Evolutionary conservation across 2,113 vertebrate genomes (phyloP), one percentile per base, ranked within the genome.

Genomic region (Neogale vison): DNA sequence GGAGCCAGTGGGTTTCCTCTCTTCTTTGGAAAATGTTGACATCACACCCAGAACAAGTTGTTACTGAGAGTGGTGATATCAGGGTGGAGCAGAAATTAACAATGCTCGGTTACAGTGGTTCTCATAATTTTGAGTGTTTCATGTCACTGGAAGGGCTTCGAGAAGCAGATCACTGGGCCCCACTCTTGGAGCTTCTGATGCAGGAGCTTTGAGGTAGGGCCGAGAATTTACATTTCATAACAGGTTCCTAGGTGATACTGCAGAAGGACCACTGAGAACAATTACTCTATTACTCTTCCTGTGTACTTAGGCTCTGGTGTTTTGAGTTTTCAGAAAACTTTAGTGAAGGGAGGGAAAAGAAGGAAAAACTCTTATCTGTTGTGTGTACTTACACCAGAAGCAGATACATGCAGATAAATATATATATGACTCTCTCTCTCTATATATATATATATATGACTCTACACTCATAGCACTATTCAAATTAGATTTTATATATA

Each of bases 241-340:
- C n/a, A 86, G 29, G 65, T 65, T 90, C 36, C 42, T 74, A 95
- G 95, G 84, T 65, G 84, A 80, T 76, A 31, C 31, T 88, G 12
- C 45, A 88, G n/a, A 20, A 93, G 12, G 18, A 67, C 26, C 34
- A 39, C 59, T 80, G 72, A 82, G 29, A 84, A 81, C 29, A 13
- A 88, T 15, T 71, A 18, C 74, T 87, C 69, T 81, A 17, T 47
- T 76, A 76, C 29, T 91, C 81, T 84, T 65, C 24, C 65, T 79
- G 45, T 50, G 69, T 94, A 63, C 65, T 86, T 94, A n/a, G 59
- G 15, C 36, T 92, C 71, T 94, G 45, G 29, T 61, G 76, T 71
- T 81, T 67, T 39, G 31, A 77, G 13, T 89, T 88, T 90, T 63
- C 47, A 94, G 89, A 94, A 94, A 15, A 57, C 17, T 92, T 95